Conservation (phyloP, 2,113 vertebrate species). For the Entomyzon cyanotis region DNA sequence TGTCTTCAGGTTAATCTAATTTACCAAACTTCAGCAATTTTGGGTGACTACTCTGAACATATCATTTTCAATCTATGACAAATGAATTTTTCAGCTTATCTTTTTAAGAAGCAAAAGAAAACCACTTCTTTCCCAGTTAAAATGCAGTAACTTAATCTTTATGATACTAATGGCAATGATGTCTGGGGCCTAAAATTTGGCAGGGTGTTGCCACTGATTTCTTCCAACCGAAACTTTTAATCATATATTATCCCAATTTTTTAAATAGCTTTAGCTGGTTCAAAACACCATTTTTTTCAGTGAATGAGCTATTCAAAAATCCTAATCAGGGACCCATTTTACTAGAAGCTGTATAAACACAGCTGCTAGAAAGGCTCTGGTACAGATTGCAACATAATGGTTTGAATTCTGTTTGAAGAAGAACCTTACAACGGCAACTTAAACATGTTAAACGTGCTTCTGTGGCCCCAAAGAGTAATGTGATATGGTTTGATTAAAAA, state of each 20-base stretch:
- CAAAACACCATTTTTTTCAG: slow-evolving; percentile 46
- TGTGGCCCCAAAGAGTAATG: neutral
- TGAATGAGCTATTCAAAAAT: slow-evolving; percentile 47
- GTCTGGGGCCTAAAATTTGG: slow-evolving; percentile 10
- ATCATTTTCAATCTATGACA: neutral
- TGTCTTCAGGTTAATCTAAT: neutral
- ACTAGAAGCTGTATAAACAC: slow-evolving; percentile 45
- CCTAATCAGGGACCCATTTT: slow-evolving; percentile 51
- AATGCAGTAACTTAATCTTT: neutral
- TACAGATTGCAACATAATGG: neutral
- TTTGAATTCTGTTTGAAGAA: slow-evolving; percentile 46
- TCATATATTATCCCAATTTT: slow-evolving; percentile 37
- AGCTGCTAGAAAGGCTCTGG: slow-evolving; percentile 46
- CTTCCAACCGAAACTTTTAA: slow-evolving; percentile 42
- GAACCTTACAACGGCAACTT: neutral
- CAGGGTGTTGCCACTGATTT: slow-evolving; percentile 27
- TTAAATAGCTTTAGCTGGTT: slow-evolving; percentile 40
- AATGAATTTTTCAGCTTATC: neutral
- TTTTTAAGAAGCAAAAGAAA: neutral
- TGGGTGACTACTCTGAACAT: neutral
- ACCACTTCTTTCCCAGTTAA: neutral
- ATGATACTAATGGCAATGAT: neutral
- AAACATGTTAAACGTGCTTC: slow-evolving; percentile 7
- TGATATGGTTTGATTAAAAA: neutral
- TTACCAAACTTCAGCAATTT: neutral